A percentile compares a stretch with the other conserved stretches of the same genome.
These are phyloP conservation scores for Catalaphyllia jardinei DNA, from an alignment of 64 coral and sea anemone species.

Conservation along the genomic window DNA sequence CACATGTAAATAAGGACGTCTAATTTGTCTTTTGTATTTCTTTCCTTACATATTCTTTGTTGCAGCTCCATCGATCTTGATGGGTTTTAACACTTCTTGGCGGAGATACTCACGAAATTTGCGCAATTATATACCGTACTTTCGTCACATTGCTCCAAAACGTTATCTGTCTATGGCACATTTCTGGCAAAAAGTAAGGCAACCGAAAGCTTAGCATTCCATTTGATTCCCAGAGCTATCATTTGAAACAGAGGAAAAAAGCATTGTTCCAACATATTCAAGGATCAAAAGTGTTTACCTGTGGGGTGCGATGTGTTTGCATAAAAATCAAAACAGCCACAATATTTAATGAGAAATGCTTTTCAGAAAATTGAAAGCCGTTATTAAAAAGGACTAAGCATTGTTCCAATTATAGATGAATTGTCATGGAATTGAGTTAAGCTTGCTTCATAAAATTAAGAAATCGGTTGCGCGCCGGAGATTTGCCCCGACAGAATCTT, in stretches of 20 bases:
- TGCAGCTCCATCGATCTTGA: not conserved
- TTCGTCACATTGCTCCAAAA: not conserved
- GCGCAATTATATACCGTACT: not conserved
- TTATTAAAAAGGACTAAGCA: slow-evolving; percentile 35
- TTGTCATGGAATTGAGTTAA: slow-evolving; percentile 41
- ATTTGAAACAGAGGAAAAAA: slow-evolving; percentile 3
- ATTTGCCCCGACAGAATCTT: not conserved
- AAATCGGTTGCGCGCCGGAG: not conserved
- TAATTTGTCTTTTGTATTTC: not conserved
- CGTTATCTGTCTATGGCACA: not conserved
- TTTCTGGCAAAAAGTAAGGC: not conserved
- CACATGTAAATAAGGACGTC: not conserved
- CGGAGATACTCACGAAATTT: not conserved
- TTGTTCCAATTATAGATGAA: slow-evolving; percentile 51
- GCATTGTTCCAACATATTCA: slow-evolving; percentile 17
- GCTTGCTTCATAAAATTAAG: not conserved
- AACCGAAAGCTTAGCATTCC: not conserved
- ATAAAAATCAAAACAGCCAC: slow-evolving; percentile 46
- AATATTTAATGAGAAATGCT: slow-evolving; percentile 48
- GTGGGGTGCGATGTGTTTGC: slow-evolving; percentile 32
- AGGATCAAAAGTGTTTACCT: slow-evolving; percentile 36
- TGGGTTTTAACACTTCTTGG: too few species aligned
- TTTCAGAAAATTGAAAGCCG: slow-evolving; percentile 53
- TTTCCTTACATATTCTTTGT: not conserved
- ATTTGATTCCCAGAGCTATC: slow-evolving; percentile 3